phyloP scores from a whole-genome alignment of 2,888 invertebrate species.

The Chloroclystis v-ata region DNA sequence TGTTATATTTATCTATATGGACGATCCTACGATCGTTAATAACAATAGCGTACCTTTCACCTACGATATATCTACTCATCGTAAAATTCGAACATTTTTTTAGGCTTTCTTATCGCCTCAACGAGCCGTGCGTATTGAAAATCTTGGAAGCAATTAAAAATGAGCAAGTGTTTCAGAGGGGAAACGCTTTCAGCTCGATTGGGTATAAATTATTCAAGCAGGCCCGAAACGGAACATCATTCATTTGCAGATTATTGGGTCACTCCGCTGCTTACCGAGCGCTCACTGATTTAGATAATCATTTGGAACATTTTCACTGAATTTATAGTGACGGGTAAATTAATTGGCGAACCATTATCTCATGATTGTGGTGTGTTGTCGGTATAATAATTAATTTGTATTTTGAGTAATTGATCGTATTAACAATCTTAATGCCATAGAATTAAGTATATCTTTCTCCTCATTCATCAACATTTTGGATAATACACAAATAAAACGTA shows the following conservation, averaged over 20 bases:
- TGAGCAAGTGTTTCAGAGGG: conserved; percentile 18
- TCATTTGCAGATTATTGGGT: conserved; percentile 43
- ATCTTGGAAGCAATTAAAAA: conserved; percentile 16
- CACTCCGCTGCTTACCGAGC: conserved; percentile 23
- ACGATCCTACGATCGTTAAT: too few species aligned
- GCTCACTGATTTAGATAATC: conserved; percentile 12
- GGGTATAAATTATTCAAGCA: conserved; percentile 50
- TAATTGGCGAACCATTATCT: background rate
- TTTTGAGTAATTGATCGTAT: too few species aligned
- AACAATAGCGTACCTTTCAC: too few species aligned
- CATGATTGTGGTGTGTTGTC: background rate
- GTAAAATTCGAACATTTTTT: too few species aligned
- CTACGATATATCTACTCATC: too few species aligned
- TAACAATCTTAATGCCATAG: too few species aligned
- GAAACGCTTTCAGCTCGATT: conserved; percentile 46
- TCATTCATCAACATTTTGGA: too few species aligned
- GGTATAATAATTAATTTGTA: too few species aligned
- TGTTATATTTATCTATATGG: too few species aligned
- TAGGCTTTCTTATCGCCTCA: too few species aligned
- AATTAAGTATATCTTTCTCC: too few species aligned
- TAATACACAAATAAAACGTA: too few species aligned
- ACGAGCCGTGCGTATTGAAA: conserved; percentile 5
- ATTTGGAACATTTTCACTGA: conserved; percentile 8
- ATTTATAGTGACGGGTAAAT: background rate
- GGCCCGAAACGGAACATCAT: conserved; percentile 35